These are phyloP conservation scores for Pachyuromys duprasi DNA, from an alignment of 2,797 vertebrate species.

Conservation along the genomic window DNA sequence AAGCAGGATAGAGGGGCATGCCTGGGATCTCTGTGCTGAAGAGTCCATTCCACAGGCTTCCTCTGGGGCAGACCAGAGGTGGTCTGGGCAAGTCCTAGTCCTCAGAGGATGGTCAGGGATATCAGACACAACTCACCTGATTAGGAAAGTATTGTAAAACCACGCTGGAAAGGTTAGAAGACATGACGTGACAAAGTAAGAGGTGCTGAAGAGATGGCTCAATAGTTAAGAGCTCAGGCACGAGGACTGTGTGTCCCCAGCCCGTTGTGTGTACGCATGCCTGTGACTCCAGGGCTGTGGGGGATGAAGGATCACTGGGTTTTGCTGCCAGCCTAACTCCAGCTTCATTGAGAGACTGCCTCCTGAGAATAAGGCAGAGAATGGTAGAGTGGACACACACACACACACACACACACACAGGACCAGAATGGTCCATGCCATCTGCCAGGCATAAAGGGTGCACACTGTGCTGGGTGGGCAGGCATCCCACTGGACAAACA, in stretches of 20 bases:
- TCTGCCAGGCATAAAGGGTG: rapidly evolving
- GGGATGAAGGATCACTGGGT: no score
- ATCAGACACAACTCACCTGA: neutral
- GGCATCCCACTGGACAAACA: rapidly evolving
- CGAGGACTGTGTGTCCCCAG: no score
- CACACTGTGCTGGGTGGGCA: no score
- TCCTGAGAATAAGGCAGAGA: neutral
- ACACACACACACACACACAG: no score
- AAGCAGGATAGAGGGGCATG: no score
- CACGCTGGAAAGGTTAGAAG: neutral
- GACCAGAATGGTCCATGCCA: neutral
- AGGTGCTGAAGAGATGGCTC: neutral
- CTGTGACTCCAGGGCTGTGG: no score
- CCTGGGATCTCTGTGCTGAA: neutral
- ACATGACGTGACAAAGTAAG: neutral
- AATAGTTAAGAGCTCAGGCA: neutral
- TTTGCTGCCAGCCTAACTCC: neutral
- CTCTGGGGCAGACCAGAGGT: neutral
- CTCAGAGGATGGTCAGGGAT: neutral
- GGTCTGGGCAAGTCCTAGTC: neutral
- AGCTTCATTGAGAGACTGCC: neutral
- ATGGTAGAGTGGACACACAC: neutral
- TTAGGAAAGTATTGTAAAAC: neutral
- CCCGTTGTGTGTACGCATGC: no score
- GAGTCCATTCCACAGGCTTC: neutral